These are phyloP conservation scores for Rhyacophila evoluta DNA, from an alignment of 2,888 invertebrate species.

Conservation along the genomic window DNA sequence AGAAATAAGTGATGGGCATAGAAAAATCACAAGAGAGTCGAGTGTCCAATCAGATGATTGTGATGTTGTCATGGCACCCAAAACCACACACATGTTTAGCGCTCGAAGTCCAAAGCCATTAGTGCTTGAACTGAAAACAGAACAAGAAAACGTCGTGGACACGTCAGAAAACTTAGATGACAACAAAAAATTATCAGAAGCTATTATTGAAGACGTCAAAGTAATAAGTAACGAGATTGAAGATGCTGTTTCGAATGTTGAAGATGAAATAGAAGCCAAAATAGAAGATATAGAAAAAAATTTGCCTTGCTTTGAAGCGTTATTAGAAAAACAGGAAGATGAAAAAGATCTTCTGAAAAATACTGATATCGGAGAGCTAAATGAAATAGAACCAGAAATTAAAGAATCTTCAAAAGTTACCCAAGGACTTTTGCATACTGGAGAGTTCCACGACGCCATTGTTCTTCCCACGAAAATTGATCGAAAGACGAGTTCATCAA, in stretches of 20 bases:
- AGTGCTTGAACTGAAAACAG: neutral
- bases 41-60: constrained; percentile 44
- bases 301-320: neutral
- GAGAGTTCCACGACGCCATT: constrained; percentile 52
- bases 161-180: neutral
- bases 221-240: neutral
- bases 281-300: neutral
- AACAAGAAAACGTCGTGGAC: neutral
- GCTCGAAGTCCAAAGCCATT: neutral
- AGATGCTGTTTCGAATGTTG: neutral
- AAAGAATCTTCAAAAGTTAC: neutral
- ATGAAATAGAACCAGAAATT: neutral
- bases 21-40: constrained; percentile 28
- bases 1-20: neutral
- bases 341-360: neutral
- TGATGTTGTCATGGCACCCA: constrained; percentile 41
- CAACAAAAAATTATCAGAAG: neutral
- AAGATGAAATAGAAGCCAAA: neutral
- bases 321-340: neutral
- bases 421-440: constrained; percentile 44
- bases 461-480: constrained; percentile 49
- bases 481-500: constrained; percentile 32
- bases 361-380: neutral
- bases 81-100: neutral
- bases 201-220: neutral